phyloP scores from a whole-genome alignment of 2,797 vertebrate species.

The Acanthis flammea region DNA sequence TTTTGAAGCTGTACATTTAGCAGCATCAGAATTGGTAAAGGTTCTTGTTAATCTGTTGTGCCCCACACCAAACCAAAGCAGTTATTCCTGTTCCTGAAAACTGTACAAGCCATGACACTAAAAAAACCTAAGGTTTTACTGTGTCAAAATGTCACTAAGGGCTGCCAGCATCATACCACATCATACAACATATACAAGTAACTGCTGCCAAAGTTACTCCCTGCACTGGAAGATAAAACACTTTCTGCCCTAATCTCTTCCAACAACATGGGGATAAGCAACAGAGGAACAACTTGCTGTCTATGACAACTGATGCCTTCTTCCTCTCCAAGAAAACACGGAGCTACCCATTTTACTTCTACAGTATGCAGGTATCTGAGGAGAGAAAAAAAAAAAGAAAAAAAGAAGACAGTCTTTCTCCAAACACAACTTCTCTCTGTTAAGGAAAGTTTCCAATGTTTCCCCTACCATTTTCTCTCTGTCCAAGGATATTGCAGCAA shows the following conservation, averaged over 20 bases:
- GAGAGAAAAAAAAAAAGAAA: neutral
- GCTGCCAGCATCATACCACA: neutral
- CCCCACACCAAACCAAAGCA: neutral
- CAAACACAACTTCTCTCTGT: neutral
- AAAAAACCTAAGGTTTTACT: neutral
- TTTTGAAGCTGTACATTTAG: neutral
- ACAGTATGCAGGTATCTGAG: neutral
- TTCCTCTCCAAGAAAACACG: neutral
- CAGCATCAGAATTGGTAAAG: neutral
- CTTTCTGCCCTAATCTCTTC: neutral
- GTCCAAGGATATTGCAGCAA: neutral
- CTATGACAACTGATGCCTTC: neutral
- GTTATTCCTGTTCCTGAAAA: neutral
- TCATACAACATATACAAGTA: neutral
- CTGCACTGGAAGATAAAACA: neutral
- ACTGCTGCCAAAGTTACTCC: neutral
- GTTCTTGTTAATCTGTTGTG: neutral
- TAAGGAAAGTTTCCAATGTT: neutral
- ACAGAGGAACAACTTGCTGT: neutral
- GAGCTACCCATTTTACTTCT: neutral
- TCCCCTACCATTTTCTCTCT: neutral
- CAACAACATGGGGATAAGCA: neutral
- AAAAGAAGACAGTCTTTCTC: neutral
- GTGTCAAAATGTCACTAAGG: neutral
- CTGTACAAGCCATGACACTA: neutral